Base-by-base conservation (phyloP, 2,797 vertebrate genomes). In the Enteromius paludinosus region DNA sequence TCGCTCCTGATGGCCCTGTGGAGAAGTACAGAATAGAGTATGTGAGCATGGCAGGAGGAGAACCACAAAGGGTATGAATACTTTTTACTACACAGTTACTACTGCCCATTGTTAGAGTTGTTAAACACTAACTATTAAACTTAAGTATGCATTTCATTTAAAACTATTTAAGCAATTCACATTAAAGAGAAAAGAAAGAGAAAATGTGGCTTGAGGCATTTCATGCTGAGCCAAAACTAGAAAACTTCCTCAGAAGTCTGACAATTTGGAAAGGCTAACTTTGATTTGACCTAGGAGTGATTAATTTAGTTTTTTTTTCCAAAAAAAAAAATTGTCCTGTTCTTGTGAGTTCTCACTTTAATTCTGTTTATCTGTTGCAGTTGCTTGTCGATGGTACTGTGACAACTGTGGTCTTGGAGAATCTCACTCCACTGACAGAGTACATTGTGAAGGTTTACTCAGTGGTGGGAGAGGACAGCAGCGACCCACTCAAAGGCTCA, bases 11-110 rank as follows among this genome's bases (percentile, higher is more conserved):
- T 7, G 95, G 92, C 43, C 95, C 96, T 0, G 96, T 98, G 89
- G 97, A 99, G 64, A 95, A 94, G 89, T 99, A 96, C 83, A 96
- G 96, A 4, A 94, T 99, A 86, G 96, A 97, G 92, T 99, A 99
- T 90, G 93, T 93, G 87, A 96, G 96, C 56, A 62, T 91, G 20
- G 90, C 96, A 74, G 98, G 97, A 93, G 95, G 93, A 23, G 89
- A 88, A 54, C 90, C 94, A 28, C 91, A 94, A 75, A 93, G 97
- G 96, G 98, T 99, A 92, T 47, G 45, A 59, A 20, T 25, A 45
- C 15, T 23, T 54, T 45, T 45, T 45, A 45, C 25, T 30, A 5
- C 41, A 77, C 7, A 12, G n/a, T 33, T 28, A 45, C 54, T 45
- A 14, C 8, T 47, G 38, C 30, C 28, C 17, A 47, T n/a, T 45